These are phyloP conservation scores for Chymomyza amoena DNA, from an alignment of 2,888 invertebrate species.

Conservation along the genomic window DNA sequence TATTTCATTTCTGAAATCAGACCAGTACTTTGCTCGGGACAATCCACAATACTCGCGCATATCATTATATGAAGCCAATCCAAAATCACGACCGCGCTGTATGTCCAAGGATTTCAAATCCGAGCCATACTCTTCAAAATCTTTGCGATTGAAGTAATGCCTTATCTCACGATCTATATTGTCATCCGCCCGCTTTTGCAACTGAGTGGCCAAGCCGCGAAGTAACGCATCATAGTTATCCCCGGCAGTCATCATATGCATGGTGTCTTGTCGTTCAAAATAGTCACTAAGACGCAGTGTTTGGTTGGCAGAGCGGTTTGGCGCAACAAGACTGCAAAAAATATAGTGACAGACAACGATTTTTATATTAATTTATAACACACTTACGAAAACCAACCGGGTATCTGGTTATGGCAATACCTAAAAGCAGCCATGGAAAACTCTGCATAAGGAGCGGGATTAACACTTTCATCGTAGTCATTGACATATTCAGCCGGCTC, in stretches of 20 bases:
- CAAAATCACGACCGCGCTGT: slow-evolving; percentile 70
- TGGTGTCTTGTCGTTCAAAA: slow-evolving; percentile 56
- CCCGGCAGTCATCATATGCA: slow-evolving; percentile 72
- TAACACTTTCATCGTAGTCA: slow-evolving; percentile 80
- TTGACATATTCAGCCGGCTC: slow-evolving; percentile 75
- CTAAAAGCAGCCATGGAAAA: slow-evolving; percentile 83
- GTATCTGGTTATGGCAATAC: slow-evolving; percentile 82
- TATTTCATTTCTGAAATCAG: slow-evolving; percentile 82
- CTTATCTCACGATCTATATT: slow-evolving; percentile 81
- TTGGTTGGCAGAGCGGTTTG: slow-evolving; percentile 59
- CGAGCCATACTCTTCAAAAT: slow-evolving; percentile 81
- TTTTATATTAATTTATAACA: neutral
- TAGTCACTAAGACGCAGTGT: slow-evolving; percentile 69
- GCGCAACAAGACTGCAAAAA: slow-evolving; percentile 57
- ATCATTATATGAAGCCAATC: slow-evolving; percentile 69
- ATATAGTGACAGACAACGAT: neutral
- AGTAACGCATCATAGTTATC: slow-evolving; percentile 84
- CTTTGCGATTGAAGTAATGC: slow-evolving; percentile 68
- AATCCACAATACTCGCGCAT: slow-evolving; percentile 66
- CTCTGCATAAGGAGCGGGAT: slow-evolving; percentile 81
- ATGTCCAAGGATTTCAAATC: slow-evolving; percentile 73
- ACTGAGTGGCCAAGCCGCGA: slow-evolving; percentile 86
- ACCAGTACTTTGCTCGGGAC: slow-evolving; percentile 63
- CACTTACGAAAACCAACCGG: slow-evolving; percentile 79
- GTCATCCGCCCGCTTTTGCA: slow-evolving; percentile 85